Base-by-base conservation (phyloP, 1,140 invertebrate species). In the Samia ricini region DNA sequence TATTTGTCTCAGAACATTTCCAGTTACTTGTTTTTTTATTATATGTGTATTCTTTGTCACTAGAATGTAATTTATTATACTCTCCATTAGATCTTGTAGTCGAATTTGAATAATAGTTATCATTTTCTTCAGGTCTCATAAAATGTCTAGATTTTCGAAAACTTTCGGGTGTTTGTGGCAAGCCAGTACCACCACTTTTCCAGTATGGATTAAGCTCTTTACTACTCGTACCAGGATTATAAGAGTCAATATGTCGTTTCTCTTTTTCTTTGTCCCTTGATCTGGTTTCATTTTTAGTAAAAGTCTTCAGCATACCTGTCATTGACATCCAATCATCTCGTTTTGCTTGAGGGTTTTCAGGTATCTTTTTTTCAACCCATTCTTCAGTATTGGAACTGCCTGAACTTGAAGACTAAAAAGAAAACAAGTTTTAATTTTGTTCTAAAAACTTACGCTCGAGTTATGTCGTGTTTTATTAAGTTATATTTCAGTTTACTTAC, bases 191-290 rank as follows among this genome's bases (percentile, higher is more conserved):
- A 61, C 96, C 96, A 89, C 95, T 91, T 92, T 96, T 97, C 96
- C 97, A 98, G 83, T 97, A 96, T 1, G 97, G 97, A 92, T 99
- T 99, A 52, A 98, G 88, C 91, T 99, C 97, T 75, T 93, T 91
- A 2, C 77, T 83, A 77, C 94, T 95, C 66, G 94, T 94, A 2
- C 94, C 94, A 42, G 95, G 94, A 92, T 96, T 91, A 72, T 94
- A 93, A 15, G 91, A 90, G 66, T 93, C 91, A 56, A 92, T 91
- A 66, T 91, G 83, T 71, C 91, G 88, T 71, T 93, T 92, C 33
- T 91, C 74, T 60, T 91, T 89, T 71, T 80, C 74, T 64, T 89
- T 91, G 50, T 79, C 73, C 56, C 90, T 86, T 54, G 78, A 83
- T 70, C 81, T 92, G 60, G 80, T 77, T 52, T 92, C 90, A 8